A percentile compares a stretch with the other conserved stretches of the same genome.
Conservation (phyloP, 2,797 vertebrate genomes). For the Uromys caudimaculatus region DNA sequence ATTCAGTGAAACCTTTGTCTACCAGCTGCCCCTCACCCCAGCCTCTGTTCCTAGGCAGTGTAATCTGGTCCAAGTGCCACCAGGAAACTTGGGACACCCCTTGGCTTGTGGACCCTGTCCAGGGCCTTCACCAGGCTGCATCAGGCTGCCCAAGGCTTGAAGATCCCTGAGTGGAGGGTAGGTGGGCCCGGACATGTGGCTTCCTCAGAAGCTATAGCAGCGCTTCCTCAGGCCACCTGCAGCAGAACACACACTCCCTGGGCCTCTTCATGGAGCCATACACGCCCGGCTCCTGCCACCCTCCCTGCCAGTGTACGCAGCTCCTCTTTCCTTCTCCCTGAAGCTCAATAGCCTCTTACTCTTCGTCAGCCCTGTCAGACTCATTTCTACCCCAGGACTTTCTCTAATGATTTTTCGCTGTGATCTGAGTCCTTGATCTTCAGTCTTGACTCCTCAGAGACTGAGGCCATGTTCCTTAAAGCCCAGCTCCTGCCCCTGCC, state of each 20-base stretch:
- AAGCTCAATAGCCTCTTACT: neutral
- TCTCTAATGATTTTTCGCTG: neutral
- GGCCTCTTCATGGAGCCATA: neutral
- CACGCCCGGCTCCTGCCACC: too few species aligned
- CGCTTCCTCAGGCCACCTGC: neutral
- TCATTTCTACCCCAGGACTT: neutral
- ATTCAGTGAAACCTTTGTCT: constrained; percentile 65
- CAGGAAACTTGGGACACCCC: neutral
- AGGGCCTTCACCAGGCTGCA: neutral
- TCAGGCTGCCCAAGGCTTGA: neutral
- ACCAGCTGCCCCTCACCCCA: neutral
- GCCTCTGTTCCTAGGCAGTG: neutral
- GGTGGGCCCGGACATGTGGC: neutral
- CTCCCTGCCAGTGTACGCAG: rapidly evolving
- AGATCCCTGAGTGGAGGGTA: neutral
- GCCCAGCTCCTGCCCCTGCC: neutral
- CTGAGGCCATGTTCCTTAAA: neutral
- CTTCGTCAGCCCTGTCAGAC: neutral
- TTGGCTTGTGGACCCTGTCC: neutral
- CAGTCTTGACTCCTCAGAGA: neutral
- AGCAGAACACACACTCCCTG: neutral
- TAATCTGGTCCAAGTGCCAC: neutral
- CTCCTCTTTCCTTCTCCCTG: neutral
- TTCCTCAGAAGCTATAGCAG: neutral
- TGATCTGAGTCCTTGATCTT: neutral